Evolutionary conservation across 2,888 invertebrate species (phyloP).

Genomic region (Pantelozetes paolii): DNA sequence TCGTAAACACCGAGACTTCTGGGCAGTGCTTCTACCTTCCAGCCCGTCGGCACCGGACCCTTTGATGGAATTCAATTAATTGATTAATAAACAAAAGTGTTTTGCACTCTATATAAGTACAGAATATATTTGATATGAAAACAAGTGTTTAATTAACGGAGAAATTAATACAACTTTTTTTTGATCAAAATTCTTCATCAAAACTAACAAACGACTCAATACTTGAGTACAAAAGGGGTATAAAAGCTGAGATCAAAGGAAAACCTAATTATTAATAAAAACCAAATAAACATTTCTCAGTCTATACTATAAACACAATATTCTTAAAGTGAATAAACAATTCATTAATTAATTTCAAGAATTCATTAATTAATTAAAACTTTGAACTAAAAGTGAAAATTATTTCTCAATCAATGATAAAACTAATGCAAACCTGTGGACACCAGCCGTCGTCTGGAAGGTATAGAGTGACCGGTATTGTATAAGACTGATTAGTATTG

Average conservation of each 20-base stretch:
- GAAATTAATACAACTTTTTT: too few species aligned
- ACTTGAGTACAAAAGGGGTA: too few species aligned
- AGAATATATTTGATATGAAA: too few species aligned
- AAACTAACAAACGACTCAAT: too few species aligned
- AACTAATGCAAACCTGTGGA: constrained; percentile 3
- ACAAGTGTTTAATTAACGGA: too few species aligned
- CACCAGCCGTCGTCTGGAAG: constrained; percentile 40
- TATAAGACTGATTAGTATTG: constrained; percentile 34
- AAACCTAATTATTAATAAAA: too few species aligned
- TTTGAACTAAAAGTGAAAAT: neutral
- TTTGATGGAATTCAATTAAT: neutral
- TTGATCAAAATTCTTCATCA: too few species aligned
- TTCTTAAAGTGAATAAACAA: too few species aligned
- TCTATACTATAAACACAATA: too few species aligned
- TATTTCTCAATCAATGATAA: neutral
- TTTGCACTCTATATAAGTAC: neutral
- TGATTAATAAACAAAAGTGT: neutral
- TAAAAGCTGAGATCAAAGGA: too few species aligned
- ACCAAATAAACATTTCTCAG: too few species aligned
- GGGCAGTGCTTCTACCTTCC: constrained; percentile 31
- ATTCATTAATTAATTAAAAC: neutral
- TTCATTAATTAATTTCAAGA: too few species aligned
- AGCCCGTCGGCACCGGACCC: constrained; percentile 39
- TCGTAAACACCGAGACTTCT: neutral
- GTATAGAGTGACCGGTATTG: constrained; percentile 33